Conservation (phyloP, 1,140 invertebrate genomes). For the Hyposmocoma kahamanoa region DNA sequence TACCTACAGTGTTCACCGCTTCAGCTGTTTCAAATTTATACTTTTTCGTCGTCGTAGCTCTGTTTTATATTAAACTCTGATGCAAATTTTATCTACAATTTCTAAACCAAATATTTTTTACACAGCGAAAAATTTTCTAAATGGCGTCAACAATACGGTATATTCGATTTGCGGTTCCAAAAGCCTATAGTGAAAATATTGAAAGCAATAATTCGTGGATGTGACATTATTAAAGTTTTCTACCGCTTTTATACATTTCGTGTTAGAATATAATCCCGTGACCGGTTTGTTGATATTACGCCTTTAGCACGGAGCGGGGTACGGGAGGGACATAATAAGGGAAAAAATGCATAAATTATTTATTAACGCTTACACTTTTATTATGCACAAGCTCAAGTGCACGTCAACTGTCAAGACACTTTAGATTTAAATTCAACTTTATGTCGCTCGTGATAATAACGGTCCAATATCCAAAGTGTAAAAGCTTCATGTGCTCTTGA, state of each 20-base stretch:
- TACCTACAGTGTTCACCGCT: background rate
- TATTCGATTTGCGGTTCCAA: constrained; percentile 49
- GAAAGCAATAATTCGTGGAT: constrained; percentile 66
- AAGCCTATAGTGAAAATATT: constrained; percentile 24
- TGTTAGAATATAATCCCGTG: background rate
- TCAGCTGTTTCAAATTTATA: background rate
- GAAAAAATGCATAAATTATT: too few species aligned
- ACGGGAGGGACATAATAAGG: too few species aligned
- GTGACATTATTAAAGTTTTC: constrained; percentile 42
- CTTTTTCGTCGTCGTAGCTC: background rate
- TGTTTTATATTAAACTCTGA: background rate
- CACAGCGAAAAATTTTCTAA: background rate
- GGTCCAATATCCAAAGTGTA: too few species aligned
- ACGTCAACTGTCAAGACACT: too few species aligned
- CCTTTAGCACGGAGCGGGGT: too few species aligned
- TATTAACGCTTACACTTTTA: too few species aligned
- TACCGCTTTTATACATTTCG: constrained; percentile 30
- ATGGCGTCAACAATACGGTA: constrained; percentile 14
- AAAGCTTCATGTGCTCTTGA: too few species aligned
- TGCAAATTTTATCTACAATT: background rate
- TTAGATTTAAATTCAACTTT: too few species aligned
- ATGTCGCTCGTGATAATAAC: too few species aligned
- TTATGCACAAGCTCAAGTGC: too few species aligned
- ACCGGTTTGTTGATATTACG: too few species aligned
- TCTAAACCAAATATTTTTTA: background rate